Percentiles rank a stretch among this genome's conserved stretches.
phyloP scores from a whole-genome alignment of 1,140 invertebrate genomes.

The Heliconius hermathena region DNA sequence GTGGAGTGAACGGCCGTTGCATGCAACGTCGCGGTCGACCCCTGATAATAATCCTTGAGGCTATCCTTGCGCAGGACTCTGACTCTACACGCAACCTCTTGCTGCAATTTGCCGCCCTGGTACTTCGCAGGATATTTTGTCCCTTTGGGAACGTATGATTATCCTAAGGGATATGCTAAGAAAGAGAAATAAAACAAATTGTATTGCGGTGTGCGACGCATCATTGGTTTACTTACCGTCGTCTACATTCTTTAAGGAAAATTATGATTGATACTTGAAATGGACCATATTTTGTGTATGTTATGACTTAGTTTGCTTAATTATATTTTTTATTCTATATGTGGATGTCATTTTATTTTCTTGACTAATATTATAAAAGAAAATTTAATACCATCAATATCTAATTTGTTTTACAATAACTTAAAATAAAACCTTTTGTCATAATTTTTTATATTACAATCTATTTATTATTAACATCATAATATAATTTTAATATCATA shows the following conservation, averaged over 20 bases:
- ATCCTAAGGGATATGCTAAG: constrained; percentile 59
- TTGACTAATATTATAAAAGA: too few relatives aligned
- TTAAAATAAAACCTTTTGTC: too few relatives aligned
- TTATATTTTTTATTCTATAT: too few relatives aligned
- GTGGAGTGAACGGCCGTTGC: constrained; percentile 63
- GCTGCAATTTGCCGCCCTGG: constrained; percentile 71
- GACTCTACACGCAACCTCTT: constrained; percentile 57
- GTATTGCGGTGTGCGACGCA: background rate
- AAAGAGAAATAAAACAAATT: constrained; percentile 13
- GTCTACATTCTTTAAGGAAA: background rate
- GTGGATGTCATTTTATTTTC: too few relatives aligned
- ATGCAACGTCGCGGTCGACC: constrained; percentile 53
- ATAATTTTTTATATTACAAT: too few relatives aligned
- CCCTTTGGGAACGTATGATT: constrained; percentile 78
- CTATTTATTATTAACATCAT: too few relatives aligned
- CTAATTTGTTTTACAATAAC: too few relatives aligned
- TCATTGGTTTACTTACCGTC: too few relatives aligned
- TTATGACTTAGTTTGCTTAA: background rate
- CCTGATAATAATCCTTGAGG: constrained; percentile 65
- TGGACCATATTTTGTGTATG: background rate
- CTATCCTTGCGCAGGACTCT: constrained; percentile 76
- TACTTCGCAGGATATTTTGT: constrained; percentile 82
- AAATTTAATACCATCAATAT: too few relatives aligned
- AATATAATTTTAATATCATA: background rate
- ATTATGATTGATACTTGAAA: background rate